phyloP scores from a whole-genome alignment of 2,113 vertebrate genomes.

The Lophius piscatorius region DNA sequence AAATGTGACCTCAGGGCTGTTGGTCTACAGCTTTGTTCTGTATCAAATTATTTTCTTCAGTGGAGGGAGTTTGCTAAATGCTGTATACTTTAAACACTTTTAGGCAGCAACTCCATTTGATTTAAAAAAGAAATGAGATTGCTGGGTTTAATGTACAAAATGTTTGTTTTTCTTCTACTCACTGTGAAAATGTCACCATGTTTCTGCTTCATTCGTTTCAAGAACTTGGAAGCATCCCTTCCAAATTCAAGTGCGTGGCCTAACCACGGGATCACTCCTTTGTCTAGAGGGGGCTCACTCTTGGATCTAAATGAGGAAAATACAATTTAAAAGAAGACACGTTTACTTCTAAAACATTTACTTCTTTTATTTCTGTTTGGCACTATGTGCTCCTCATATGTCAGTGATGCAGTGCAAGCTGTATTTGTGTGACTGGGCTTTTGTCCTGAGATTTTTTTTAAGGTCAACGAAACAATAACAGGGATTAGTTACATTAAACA shows the following conservation, averaged over 20 bases:
- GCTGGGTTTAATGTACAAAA: not conserved
- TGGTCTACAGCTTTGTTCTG: no score
- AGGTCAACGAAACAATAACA: not conserved
- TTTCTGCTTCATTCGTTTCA: conserved; percentile 85
- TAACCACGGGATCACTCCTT: conserved; percentile 86
- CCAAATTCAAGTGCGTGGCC: conserved; percentile 89
- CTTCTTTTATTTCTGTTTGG: not conserved
- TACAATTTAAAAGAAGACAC: not conserved
- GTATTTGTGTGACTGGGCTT: not conserved
- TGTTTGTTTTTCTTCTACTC: conserved; percentile 36
- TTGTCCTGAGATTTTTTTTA: not conserved
- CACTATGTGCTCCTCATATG: no score
- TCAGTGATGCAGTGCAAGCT: not conserved
- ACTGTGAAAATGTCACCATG: conserved; percentile 90
- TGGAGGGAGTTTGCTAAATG: no score
- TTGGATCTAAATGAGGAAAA: conserved; percentile 68
- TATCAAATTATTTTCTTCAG: no score
- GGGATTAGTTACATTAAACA: not conserved
- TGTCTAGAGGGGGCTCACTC: conserved; percentile 86
- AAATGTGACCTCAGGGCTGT: no score
- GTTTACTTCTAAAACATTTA: no score
- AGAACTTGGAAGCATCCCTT: conserved; percentile 85
- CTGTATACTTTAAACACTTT: no score
- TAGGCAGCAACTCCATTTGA: no score
- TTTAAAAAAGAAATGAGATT: not conserved